Conservation (phyloP, 2,888 invertebrate species). For the Orchesellides sinensis region DNA sequence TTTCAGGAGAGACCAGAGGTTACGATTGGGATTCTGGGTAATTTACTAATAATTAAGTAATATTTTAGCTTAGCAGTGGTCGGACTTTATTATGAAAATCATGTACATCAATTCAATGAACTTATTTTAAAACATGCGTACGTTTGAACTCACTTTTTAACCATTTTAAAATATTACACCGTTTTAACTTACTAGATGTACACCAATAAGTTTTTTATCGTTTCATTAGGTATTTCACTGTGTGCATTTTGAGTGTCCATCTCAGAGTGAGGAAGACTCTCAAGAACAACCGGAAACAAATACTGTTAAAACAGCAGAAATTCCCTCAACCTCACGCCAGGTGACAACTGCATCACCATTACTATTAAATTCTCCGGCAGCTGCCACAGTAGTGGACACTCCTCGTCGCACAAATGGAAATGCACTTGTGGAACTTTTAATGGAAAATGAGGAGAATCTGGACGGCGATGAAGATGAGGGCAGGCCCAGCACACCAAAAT, state of each 20-base stretch:
- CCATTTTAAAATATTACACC: background rate
- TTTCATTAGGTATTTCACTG: conserved; percentile 94
- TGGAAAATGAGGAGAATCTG: conserved; percentile 32
- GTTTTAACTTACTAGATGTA: too few species aligned
- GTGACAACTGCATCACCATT: conserved; percentile 21
- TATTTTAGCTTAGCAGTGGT: too few species aligned
- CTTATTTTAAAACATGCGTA: background rate
- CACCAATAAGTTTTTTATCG: background rate
- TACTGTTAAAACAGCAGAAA: conserved; percentile 11
- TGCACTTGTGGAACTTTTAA: conserved; percentile 24
- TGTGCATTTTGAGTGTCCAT: conserved; percentile 98
- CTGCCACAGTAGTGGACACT: background rate
- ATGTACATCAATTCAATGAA: background rate
- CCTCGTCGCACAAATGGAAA: conserved; percentile 34
- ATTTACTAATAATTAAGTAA: background rate
- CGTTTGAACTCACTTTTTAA: background rate
- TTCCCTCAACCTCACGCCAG: conserved; percentile 33
- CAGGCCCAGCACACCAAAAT: background rate
- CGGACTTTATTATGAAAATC: too few species aligned
- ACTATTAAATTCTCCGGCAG: conserved; percentile 29
- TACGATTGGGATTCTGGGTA: conserved; percentile 96
- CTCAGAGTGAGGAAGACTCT: conserved; percentile 78
- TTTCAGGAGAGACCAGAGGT: conserved; percentile 87
- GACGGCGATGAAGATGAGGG: conserved; percentile 30
- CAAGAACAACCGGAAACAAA: conserved; percentile 16